Conservation (phyloP, 1,140 invertebrate species). For the Dolichoris vasculosae region DNA sequence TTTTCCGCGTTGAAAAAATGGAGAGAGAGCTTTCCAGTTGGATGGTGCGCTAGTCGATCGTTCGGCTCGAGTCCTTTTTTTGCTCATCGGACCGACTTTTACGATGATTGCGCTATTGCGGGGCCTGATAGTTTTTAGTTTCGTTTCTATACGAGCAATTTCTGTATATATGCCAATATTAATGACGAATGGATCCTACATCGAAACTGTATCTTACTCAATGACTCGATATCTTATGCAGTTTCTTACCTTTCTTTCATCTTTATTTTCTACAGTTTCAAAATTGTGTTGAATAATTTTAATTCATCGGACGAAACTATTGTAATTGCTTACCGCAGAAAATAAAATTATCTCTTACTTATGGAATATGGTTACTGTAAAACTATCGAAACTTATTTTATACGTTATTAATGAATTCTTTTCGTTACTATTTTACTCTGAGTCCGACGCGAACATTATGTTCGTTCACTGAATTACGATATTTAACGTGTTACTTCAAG, state of each 20-base stretch:
- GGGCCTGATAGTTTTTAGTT: not conserved
- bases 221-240: not conserved
- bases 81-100: slow-evolving; percentile 26
- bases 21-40: slow-evolving; percentile 26
- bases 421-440: not conserved
- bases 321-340: not conserved
- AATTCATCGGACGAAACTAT: not conserved
- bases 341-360: not conserved
- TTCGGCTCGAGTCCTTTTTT: not conserved
- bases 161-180: slow-evolving; percentile 10
- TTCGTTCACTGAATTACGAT: not conserved
- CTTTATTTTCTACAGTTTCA: not conserved
- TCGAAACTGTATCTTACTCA: not conserved
- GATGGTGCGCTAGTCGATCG: slow-evolving; percentile 6
- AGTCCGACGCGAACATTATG: not conserved
- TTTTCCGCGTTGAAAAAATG: slow-evolving; percentile 19
- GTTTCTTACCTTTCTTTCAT: not conserved
- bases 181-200: not conserved
- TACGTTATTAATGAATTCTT: not conserved
- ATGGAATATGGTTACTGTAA: not conserved
- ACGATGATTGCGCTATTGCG: slow-evolving; percentile 4
- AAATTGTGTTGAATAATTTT: not conserved
- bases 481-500: not conserved
- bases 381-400: not conserved
- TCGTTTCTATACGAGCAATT: not conserved